Evolutionary conservation across 2,113 vertebrate species (phyloP).

Genomic region (Acanthisitta chloris): DNA sequence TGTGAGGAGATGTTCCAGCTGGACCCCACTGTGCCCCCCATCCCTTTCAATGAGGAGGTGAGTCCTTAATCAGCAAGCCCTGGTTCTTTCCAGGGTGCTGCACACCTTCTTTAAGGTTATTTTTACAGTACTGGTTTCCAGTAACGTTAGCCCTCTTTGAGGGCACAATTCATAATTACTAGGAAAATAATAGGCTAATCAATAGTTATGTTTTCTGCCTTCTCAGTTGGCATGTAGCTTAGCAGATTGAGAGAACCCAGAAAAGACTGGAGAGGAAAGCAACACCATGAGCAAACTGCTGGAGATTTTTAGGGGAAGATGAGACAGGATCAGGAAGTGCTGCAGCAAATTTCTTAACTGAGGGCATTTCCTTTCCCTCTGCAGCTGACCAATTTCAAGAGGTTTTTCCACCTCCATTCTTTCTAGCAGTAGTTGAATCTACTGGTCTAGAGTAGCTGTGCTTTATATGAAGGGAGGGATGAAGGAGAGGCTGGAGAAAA

Average conservation of each 20-base stretch:
- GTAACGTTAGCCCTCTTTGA: not conserved
- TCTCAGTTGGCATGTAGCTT: not conserved
- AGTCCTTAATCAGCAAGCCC: not conserved
- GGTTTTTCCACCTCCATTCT: not conserved
- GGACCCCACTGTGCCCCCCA: constrained; percentile 86
- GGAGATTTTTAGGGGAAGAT: not conserved
- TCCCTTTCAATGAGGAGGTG: constrained; percentile 84
- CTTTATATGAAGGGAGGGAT: not conserved
- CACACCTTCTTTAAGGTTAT: not conserved
- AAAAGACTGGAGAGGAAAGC: not conserved
- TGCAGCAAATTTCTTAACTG: not conserved
- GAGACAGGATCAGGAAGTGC: not conserved
- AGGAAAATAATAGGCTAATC: not conserved
- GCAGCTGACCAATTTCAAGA: not conserved
- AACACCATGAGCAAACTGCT: not conserved
- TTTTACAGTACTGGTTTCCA: not conserved
- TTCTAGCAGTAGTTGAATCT: not conserved
- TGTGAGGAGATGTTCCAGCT: constrained; percentile 87
- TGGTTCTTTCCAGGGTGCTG: not conserved
- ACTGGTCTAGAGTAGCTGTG: not conserved
- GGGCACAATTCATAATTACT: not conserved
- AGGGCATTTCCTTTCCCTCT: not conserved
- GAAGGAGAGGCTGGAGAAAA: not conserved
- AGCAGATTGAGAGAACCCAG: not conserved
- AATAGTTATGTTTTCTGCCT: not conserved